phyloP scores from a whole-genome alignment of 2,888 invertebrate species.

The Tuta absoluta region DNA sequence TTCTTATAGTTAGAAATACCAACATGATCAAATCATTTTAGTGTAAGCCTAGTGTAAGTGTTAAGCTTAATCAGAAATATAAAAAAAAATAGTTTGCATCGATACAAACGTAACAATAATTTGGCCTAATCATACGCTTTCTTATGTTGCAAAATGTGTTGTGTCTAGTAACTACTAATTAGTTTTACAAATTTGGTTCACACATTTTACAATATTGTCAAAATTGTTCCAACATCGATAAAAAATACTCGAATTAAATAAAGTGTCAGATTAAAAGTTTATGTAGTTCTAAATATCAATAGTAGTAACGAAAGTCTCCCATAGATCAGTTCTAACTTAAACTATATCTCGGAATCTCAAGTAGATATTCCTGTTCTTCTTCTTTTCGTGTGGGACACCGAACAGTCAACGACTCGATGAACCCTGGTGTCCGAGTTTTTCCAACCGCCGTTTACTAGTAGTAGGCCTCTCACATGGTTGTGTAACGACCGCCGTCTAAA shows the following conservation, averaged over 20 bases:
- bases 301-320: no score
- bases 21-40: not conserved
- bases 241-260: not conserved
- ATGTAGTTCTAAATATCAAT: no score
- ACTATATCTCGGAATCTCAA: no score
- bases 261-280: no score
- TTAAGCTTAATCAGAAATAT: slow-evolving; percentile 7
- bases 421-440: no score
- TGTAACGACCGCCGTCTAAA: no score
- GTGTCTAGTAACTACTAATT: slow-evolving; percentile 23
- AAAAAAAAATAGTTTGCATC: not conserved
- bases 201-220: not conserved
- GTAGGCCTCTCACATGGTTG: no score
- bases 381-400: no score
- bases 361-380: no score
- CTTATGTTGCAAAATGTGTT: slow-evolving; percentile 17
- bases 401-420: no score
- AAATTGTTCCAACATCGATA: not conserved
- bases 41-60: slow-evolving; percentile 2
- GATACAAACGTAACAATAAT: not conserved
- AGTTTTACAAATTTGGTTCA: not conserved
- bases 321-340: no score
- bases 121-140: slow-evolving; percentile 7
- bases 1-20: not conserved
- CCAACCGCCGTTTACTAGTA: no score